Percentiles rank a stretch among this genome's conserved stretches.
phyloP scores from a whole-genome alignment of 2,888 invertebrate genomes.

The Penaeus monodon region DNA sequence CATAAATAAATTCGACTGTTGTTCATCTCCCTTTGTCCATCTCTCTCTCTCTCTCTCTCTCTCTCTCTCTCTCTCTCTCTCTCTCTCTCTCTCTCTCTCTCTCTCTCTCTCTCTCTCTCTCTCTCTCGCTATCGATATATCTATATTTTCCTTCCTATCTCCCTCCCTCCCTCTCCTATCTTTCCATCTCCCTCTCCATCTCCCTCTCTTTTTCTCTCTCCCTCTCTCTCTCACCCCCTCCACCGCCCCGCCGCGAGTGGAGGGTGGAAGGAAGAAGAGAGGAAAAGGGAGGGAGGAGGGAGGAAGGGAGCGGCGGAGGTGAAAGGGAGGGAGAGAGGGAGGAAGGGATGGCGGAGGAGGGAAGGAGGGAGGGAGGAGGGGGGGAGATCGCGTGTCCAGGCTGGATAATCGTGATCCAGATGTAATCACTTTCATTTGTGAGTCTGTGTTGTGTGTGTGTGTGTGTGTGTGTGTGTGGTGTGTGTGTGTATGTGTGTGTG shows the following conservation, averaged over 20 bases:
- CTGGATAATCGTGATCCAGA: background rate
- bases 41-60: background rate
- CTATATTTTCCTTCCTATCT: background rate
- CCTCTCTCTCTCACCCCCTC: constrained; percentile 14
- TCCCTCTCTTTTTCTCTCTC: constrained; percentile 26
- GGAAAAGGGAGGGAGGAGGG: background rate
- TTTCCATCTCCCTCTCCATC: constrained; percentile 29
- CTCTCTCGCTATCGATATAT: background rate
- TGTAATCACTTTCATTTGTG: constrained; percentile 23
- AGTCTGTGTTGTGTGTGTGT: constrained; percentile 16
- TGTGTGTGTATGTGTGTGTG: background rate
- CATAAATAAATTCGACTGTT: no score
- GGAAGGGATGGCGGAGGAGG: background rate
- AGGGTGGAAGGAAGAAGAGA: background rate
- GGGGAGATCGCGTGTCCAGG: background rate
- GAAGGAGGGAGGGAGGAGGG: background rate
- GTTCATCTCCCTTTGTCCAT: no score
- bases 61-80: background rate
- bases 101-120: background rate
- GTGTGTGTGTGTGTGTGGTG: constrained; percentile 1
- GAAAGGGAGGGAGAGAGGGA: background rate
- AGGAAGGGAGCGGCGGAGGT: background rate
- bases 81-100: background rate
- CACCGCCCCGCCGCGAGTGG: no score
- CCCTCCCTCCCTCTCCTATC: background rate